A percentile compares a stretch with the other conserved stretches of the same genome.
phyloP scores from a whole-genome alignment of 2,113 vertebrate species.

The Dinomys branickii region DNA sequence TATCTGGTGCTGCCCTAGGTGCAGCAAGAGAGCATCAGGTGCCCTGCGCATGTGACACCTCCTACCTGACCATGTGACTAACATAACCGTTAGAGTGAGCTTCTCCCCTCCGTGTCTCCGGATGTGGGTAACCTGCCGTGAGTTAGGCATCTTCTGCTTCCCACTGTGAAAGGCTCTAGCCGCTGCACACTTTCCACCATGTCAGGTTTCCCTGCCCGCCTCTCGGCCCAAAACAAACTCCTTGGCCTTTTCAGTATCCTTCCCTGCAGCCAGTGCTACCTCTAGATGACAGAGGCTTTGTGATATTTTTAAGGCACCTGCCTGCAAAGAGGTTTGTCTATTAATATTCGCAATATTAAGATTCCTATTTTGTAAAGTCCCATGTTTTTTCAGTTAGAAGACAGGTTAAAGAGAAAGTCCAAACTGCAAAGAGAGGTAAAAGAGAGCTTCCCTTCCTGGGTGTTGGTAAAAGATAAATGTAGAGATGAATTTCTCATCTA shows the following conservation, averaged over 20 bases:
- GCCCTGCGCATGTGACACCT: not conserved
- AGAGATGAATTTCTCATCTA: constrained; percentile 79
- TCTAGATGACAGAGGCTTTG: not conserved
- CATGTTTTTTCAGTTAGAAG: constrained; percentile 58
- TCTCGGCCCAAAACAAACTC: not conserved
- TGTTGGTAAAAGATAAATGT: constrained; percentile 78
- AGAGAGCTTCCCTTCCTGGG: constrained; percentile 62
- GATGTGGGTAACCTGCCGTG: not conserved
- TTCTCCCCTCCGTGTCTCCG: not conserved
- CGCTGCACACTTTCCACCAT: not conserved
- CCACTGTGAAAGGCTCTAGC: not conserved
- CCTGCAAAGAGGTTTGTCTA: constrained; percentile 46
- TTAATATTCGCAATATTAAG: constrained; percentile 61
- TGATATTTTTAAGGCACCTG: constrained; percentile 22
- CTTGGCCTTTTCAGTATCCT: not conserved
- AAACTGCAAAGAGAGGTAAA: constrained; percentile 62
- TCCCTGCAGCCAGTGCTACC: not conserved
- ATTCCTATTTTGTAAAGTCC: constrained; percentile 48
- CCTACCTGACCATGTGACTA: not conserved
- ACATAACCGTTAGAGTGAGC: no score
- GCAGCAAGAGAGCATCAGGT: not conserved
- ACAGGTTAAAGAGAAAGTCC: constrained; percentile 62
- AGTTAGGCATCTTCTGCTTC: not conserved
- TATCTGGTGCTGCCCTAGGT: not conserved
- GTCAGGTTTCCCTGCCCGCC: not conserved